Evolutionary conservation across 2,113 vertebrate species (phyloP), one percentile per base, ranked within the genome.

Genomic region (Argyrosomus japonicus): DNA sequence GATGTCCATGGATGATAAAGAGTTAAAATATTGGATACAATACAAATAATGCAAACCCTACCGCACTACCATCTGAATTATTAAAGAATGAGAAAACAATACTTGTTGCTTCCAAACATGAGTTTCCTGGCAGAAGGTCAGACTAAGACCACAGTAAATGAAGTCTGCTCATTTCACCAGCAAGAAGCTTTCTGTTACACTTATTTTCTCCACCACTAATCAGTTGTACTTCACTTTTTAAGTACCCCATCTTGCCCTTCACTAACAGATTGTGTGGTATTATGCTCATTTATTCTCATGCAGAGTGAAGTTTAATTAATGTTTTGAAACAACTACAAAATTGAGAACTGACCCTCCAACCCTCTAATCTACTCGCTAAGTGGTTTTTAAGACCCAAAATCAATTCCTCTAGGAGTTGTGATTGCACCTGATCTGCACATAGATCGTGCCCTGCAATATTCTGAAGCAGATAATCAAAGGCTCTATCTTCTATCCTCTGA

Each of bases 341-440:
- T 48, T 23, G 21, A 83, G 68, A 87, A 48, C 40, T 74, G 50
- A 72, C 74, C 79, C 47, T 79, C 5, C 50, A 84, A 82, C 64
- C 81, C 68, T 74, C 14, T 77, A 82, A 87, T 84, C 81, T 36
- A 27, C 56, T 83, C 47, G 51, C n/a, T 43, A 75, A 87, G 71
- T 65, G 58, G 47, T 79, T 88, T 74, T 77, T 56, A 43, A 73
- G 29, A 65, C 60, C n/a, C 14, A 32, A 62, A 79, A 76, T 82
- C 83, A 23, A 19, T 29, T 82, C 45, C 45, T 78, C 5, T n/a
- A 36, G 29, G 72, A 80, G 45, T 40, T 84, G 13, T 73, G 77
- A 64, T 69, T 71, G 60, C 60, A 83, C 77, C 32, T 62, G 72
- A 77, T 70, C 36, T 47, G 61, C 48, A 64, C 63, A 51, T 12